Base-by-base conservation (phyloP, 2,797 vertebrate genomes). In the Brotula barbata region DNA sequence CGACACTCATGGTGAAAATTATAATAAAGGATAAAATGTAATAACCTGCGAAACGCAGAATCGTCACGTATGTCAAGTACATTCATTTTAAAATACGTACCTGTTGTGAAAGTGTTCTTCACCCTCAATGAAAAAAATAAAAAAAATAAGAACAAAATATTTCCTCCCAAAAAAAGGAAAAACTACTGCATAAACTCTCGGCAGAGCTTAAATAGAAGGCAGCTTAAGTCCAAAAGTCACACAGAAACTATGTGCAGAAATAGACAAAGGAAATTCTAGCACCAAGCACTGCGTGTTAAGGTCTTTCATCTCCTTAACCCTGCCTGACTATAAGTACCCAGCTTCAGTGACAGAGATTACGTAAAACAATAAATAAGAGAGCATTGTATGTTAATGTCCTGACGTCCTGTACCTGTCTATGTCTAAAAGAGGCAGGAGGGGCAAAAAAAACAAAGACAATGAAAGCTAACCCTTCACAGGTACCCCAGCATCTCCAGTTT, bases 401-500 rank as follows among this genome's bases (percentile, higher is more conserved):
- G 70, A 91, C 82, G 79, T 88, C 89, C 81, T 71, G 61, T 58
- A 81, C 68, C 81, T 77, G 60, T 80, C 78, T 80, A 39, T 71
- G 75, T 25, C 84, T 78, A 78, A 82, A 85, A 89, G 73, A 85
- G 78, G 64, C 66, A 79, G 86, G 82, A 84, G 87, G 85, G 71
- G 83, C 79, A 40, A 64, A 47, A 46, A 67, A 48, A 62, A 77
- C 58, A 81, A 71, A 81, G 80, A 77, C 71, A 72, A 57, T 80
- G 88, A 87, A 89, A 89, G 81, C 79, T 80, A 85, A 85, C 70
- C 89, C 89, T 87, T 90, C 78, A 89, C 80, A 86, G 80, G 78
- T 86, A 84, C 70, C 78, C 69, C 68, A 59, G 84, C 90, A 89
- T 90, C 91, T 92, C 89, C 81, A 82, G 88, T 92, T 90, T 91